These are phyloP conservation scores for Helicolenus hilgendorfi DNA, from an alignment of 2,797 vertebrate genomes.

Conservation along the genomic window DNA sequence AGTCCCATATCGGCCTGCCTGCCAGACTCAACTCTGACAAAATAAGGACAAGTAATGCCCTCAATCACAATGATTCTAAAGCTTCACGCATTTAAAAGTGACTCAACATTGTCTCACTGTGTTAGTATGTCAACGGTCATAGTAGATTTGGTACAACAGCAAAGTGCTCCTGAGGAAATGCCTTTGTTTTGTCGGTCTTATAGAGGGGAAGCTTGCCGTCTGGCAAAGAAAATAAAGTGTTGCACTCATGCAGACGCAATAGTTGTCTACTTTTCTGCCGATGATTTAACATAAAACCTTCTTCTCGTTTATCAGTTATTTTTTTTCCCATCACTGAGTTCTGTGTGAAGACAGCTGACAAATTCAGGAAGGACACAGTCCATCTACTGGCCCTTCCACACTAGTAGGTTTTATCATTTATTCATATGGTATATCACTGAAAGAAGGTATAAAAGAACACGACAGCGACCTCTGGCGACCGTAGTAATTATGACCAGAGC, in stretches of 20 bases:
- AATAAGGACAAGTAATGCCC: neutral
- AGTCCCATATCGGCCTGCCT: slow-evolving; percentile 42
- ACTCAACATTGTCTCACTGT: slow-evolving; percentile 21
- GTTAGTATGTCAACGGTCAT: slow-evolving; percentile 46
- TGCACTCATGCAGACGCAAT: slow-evolving; percentile 21
- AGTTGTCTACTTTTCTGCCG: slow-evolving; percentile 13
- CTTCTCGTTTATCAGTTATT: neutral
- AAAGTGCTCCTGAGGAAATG: slow-evolving; percentile 50
- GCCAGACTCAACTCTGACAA: neutral
- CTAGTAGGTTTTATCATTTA: neutral
- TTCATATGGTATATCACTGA: neutral
- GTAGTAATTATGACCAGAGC: neutral
- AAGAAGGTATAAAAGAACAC: neutral
- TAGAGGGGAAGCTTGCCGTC: slow-evolving; percentile 42
- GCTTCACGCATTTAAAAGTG: slow-evolving; percentile 11
- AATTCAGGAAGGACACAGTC: neutral
- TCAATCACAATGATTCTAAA: slow-evolving; percentile 12
- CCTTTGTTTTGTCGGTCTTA: slow-evolving; percentile 41
- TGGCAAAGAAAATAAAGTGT: slow-evolving; percentile 60
- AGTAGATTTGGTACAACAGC: slow-evolving; percentile 6
- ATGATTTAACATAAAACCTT: slow-evolving; percentile 2
- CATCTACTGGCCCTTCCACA: neutral
- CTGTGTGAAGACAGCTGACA: neutral
- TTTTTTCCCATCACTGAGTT: neutral
- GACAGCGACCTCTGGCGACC: neutral